These are phyloP conservation scores for Phylloscopus whistleri DNA, from an alignment of 2,113 vertebrate species.

Conservation along the genomic window DNA sequence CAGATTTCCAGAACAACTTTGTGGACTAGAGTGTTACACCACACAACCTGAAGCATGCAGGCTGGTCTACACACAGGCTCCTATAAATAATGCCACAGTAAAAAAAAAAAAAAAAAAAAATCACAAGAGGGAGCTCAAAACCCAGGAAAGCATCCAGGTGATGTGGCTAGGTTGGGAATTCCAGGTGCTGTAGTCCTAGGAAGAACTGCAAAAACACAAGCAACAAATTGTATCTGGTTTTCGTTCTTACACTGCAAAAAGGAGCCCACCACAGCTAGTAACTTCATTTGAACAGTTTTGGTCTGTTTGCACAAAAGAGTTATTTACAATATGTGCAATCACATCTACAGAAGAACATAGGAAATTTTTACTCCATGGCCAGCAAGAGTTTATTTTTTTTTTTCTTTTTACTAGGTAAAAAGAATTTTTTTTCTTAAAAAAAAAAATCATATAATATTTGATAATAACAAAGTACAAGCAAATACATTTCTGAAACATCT, in stretches of 20 bases:
- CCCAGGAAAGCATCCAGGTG: background rate
- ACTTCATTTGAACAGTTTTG: background rate
- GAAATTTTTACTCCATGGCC: slow-evolving; percentile 63
- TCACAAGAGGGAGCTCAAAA: slow-evolving; percentile 51
- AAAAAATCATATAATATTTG: slow-evolving; percentile 44
- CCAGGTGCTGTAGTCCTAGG: background rate
- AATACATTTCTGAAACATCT: slow-evolving; percentile 61
- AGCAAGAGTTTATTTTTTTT: slow-evolving; percentile 61
- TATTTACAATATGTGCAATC: slow-evolving; percentile 67
- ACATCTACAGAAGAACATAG: slow-evolving; percentile 59
- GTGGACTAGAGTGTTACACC: background rate
- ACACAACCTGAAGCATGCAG: background rate
- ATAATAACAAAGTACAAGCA: slow-evolving; percentile 67
- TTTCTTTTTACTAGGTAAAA: slow-evolving; percentile 59
- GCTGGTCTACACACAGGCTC: background rate
- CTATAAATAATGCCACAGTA: background rate
- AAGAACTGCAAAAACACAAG: background rate
- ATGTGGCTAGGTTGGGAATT: background rate
- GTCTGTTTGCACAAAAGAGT: slow-evolving; percentile 9
- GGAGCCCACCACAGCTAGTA: background rate
- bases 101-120: background rate
- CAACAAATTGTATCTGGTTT: background rate
- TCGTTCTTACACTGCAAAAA: slow-evolving; percentile 15
- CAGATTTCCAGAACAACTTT: background rate
- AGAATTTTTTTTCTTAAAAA: slow-evolving; percentile 6